Evolutionary conservation across 2,113 vertebrate species (phyloP).

Genomic region (Lepus timidus): DNA sequence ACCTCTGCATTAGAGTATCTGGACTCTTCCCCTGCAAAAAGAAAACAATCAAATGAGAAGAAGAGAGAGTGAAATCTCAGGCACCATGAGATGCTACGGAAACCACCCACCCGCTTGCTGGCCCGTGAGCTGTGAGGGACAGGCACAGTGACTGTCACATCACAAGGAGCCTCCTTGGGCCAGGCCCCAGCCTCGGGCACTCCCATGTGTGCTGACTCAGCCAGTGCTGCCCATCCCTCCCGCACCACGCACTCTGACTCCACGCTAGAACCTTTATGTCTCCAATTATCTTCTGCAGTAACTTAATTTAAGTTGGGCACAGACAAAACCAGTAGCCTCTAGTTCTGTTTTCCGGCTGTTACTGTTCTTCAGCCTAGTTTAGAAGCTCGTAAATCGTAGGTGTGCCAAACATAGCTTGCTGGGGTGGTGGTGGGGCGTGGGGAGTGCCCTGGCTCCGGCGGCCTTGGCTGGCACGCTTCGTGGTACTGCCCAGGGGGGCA

Average conservation of each 20-base stretch:
- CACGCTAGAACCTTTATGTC: slow-evolving; percentile 17
- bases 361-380: slow-evolving; percentile 45
- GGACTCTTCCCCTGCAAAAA: not conserved
- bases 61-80: not conserved
- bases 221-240: slow-evolving; percentile 15
- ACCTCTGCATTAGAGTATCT: too few relatives aligned
- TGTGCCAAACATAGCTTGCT: slow-evolving; percentile 9
- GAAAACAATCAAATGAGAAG: not conserved
- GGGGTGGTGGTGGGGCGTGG: not conserved
- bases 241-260: not conserved
- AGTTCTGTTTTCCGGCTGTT: slow-evolving; percentile 43
- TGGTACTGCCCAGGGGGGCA: fast-evolving
- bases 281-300: slow-evolving; percentile 63
- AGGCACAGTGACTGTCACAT: not conserved
- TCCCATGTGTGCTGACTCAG: not conserved
- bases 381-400: slow-evolving; percentile 48
- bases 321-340: slow-evolving; percentile 39
- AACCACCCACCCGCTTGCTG: not conserved
- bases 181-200: not conserved
- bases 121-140: not conserved
- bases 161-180: not conserved
- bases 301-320: slow-evolving; percentile 39
- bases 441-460: not conserved
- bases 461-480: not conserved
- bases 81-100: not conserved